Evolutionary conservation across 2,797 vertebrate genomes (phyloP), one percentile per base, ranked within the genome.

Genomic region (Rhadinocentrus ornatus): DNA sequence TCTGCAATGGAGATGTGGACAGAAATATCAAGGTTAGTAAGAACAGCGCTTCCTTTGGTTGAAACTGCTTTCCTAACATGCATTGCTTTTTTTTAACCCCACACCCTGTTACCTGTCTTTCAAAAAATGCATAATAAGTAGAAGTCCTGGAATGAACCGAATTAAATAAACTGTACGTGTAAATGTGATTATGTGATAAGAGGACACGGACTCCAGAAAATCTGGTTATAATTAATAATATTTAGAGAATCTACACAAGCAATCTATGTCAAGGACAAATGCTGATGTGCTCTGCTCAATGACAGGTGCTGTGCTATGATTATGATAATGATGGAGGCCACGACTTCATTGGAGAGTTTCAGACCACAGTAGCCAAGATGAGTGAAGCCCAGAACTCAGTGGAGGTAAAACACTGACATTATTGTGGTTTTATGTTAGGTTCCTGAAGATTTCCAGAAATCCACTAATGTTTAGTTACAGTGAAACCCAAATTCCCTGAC

Each of bases 291-390:
- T 83, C 20, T 75, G 1, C 71, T 53, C 66, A 27, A 65, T 68
- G 56, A 79, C 90, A 99, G 98, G 95, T 98, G 62, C 83, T 96
- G 66, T 99, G 98, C 72, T 98, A 96, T 0, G 98, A 99, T 91
- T 98, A 98, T 0, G 97, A 99, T 86, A 99, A 96, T 0, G 97
- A 99, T 0, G 98, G 98, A 16, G 96, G 98, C 61, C 98, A 99
- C 0, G 97, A 99, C 88, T 99, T 99, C 92, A 99, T 99, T 0
- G 97, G 98, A 63, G 98, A 99, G 90, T 95, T 98, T 84, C 96
- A 96, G 91, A 97, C 96, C 58, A 96, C 96, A 0, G 96, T 95
- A 61, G 77, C 94, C 60, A 97, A 94, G 93, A 95, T 99, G 95
- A 95, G 95, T 2, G 95, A 96, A 91, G 95, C 96, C 41, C 95